Evolutionary conservation across 23 tunicate species (phyloP).

Genomic region (Halocynthia roretzi): DNA sequence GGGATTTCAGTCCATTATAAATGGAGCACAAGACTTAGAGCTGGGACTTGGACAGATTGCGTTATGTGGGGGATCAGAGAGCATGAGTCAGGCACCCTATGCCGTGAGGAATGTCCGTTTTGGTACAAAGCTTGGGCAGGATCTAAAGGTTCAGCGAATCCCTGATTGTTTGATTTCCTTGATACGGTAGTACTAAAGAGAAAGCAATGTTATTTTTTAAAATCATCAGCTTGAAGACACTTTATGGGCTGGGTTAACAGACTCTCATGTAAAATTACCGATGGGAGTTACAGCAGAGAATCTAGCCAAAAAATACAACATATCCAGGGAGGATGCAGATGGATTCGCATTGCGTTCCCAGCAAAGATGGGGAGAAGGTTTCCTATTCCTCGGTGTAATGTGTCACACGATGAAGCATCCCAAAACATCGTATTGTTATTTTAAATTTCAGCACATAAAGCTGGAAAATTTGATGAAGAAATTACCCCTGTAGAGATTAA

Average conservation of each 20-base stretch:
- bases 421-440: neutral
- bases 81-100: conserved; percentile 96
- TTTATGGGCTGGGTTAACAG: conserved; percentile 98
- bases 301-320: conserved; percentile 75
- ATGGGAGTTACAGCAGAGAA: conserved; percentile 99
- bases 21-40: conserved; percentile 87
- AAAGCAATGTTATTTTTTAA: neutral
- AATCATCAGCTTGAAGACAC: conserved; percentile 65
- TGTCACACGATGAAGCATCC: neutral
- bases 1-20: conserved; percentile 87
- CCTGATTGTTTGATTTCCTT: neutral
- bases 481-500: conserved; percentile 71
- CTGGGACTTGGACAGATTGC: conserved; percentile 78
- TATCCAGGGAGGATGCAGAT: conserved; percentile 85
- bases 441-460: conserved; percentile 61
- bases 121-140: conserved; percentile 89
- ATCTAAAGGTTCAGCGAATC: conserved; percentile 61
- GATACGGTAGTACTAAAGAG: neutral
- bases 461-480: conserved; percentile 89
- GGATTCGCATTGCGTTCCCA: conserved; percentile 83
- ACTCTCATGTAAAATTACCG: conserved; percentile 78
- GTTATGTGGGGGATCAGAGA: conserved; percentile 96
- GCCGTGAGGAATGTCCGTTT: conserved; percentile 66
- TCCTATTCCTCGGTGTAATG: neutral
- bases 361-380: conserved; percentile 87